Percentiles rank a stretch among this genome's conserved stretches.
These are phyloP conservation scores for Typhlichthys eigenmanni DNA, from an alignment of 2,797 vertebrate genomes.

Conservation along the genomic window DNA sequence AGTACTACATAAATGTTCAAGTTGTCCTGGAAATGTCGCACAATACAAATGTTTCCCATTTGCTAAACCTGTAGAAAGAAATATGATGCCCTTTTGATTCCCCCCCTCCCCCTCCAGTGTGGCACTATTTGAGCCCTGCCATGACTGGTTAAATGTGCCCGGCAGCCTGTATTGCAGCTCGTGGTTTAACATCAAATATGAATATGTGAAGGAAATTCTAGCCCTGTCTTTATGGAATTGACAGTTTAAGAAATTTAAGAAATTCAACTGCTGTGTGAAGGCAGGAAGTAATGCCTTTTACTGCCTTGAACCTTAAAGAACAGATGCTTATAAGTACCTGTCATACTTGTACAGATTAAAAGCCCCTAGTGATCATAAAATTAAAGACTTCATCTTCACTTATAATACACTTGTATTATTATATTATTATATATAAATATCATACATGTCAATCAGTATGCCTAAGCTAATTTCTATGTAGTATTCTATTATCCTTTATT, in stretches of 20 bases:
- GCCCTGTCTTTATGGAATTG: constrained; percentile 43
- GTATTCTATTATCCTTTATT: no score
- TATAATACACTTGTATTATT: background rate
- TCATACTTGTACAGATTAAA: background rate
- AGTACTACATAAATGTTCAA: constrained; percentile 27
- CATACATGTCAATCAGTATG: no score
- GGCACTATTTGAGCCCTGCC: constrained; percentile 43
- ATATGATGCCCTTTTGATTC: constrained; percentile 41
- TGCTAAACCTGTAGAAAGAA: constrained; percentile 44
- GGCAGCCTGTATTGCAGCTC: constrained; percentile 42
- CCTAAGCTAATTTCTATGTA: no score
- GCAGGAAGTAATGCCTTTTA: constrained; percentile 20
- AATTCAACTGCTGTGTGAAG: constrained; percentile 30
- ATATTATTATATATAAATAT: no score
- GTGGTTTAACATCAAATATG: constrained; percentile 57
- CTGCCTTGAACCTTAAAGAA: background rate
- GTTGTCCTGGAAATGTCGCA: constrained; percentile 41
- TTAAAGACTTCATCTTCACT: background rate
- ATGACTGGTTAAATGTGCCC: constrained; percentile 58
- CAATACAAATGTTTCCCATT: constrained; percentile 28
- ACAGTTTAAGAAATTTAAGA: constrained; percentile 35
- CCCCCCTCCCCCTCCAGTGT: constrained; percentile 18
- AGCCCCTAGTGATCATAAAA: background rate
- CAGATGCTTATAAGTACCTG: background rate
- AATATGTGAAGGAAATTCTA: constrained; percentile 34